These are phyloP conservation scores for Diarsia dahlii DNA, from an alignment of 2,888 invertebrate species.

Conservation along the genomic window DNA sequence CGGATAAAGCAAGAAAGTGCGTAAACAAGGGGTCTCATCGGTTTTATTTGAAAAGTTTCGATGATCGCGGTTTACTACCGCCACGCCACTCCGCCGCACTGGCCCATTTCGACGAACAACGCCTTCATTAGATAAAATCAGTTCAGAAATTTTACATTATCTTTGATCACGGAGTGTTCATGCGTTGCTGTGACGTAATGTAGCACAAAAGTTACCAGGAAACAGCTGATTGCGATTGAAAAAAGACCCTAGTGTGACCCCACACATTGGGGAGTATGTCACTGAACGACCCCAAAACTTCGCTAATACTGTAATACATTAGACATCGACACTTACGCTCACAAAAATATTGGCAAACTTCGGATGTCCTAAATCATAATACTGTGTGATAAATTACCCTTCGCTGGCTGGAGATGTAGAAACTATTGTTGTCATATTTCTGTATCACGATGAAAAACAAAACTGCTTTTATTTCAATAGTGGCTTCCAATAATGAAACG, in stretches of 20 bases:
- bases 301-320: constrained; percentile 54
- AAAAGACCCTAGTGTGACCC: constrained; percentile 32
- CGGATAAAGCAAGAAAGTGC: constrained; percentile 80
- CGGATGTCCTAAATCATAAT: constrained; percentile 58
- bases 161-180: constrained; percentile 47
- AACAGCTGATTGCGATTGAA: constrained; percentile 29
- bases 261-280: too few relatives aligned
- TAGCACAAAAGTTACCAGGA: constrained; percentile 14
- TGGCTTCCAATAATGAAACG: constrained; percentile 72
- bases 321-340: constrained; percentile 40
- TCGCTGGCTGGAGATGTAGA: constrained; percentile 51
- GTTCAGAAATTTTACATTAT: constrained; percentile 63
- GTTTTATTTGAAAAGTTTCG: constrained; percentile 88
- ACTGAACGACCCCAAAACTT: constrained; percentile 34
- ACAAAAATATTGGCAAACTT: constrained; percentile 61
- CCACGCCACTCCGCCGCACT: constrained; percentile 16
- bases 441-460: constrained; percentile 61
- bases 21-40: constrained; percentile 84
- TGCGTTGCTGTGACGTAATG: constrained; percentile 14
- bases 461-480: constrained; percentile 64
- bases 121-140: constrained; percentile 69
- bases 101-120: constrained; percentile 70
- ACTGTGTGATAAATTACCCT: constrained; percentile 61
- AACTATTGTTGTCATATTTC: constrained; percentile 66
- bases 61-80: constrained; percentile 80